Evolutionary conservation across 1,140 invertebrate genomes (phyloP).

Genomic region (Drosophila malerkotliana): DNA sequence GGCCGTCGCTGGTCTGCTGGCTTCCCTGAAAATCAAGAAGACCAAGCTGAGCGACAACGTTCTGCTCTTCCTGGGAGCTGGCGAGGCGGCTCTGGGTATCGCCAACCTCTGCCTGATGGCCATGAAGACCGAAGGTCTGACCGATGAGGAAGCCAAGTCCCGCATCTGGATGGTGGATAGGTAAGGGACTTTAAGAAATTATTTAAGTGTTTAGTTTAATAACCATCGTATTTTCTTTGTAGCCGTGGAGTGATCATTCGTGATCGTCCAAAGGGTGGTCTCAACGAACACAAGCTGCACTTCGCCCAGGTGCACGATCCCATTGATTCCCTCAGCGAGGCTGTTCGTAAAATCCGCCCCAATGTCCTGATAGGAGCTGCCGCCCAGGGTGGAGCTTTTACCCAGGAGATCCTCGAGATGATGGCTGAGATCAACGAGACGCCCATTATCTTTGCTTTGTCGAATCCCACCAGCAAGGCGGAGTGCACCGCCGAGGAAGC

Average conservation of each 20-base stretch:
- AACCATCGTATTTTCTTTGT: conserved; percentile 88
- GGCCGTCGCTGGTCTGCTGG: conserved; percentile 95
- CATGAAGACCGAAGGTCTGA: conserved; percentile 93
- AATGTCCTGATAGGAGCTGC: conserved; percentile 95
- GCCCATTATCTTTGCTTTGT: conserved; percentile 96
- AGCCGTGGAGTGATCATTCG: conserved; percentile 90
- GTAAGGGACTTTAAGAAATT: conserved; percentile 31
- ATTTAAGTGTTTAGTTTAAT: no score
- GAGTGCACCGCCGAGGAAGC: conserved; percentile 99
- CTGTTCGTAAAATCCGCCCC: conserved; percentile 92
- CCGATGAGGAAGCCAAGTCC: conserved; percentile 61
- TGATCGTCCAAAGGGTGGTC: conserved; percentile 87
- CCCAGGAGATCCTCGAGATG: conserved; percentile 90
- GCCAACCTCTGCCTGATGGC: conserved; percentile 93
- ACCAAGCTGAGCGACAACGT: conserved; percentile 92
- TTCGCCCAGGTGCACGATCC: conserved; percentile 92
- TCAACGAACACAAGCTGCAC: conserved; percentile 89
- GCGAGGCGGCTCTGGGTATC: conserved; percentile 96
- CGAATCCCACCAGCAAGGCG: conserved; percentile 98
- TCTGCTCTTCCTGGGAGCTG: conserved; percentile 97
- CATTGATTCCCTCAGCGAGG: conserved; percentile 90
- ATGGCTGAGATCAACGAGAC: conserved; percentile 89
- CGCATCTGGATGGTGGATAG: conserved; percentile 84
- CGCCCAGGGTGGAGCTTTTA: conserved; percentile 95
- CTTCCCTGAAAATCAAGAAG: conserved; percentile 92